A percentile compares a stretch with the other conserved stretches of the same genome.
These are phyloP conservation scores for Andinoacara biseriatus DNA, from an alignment of 2,113 vertebrate species.

Conservation along the genomic window DNA sequence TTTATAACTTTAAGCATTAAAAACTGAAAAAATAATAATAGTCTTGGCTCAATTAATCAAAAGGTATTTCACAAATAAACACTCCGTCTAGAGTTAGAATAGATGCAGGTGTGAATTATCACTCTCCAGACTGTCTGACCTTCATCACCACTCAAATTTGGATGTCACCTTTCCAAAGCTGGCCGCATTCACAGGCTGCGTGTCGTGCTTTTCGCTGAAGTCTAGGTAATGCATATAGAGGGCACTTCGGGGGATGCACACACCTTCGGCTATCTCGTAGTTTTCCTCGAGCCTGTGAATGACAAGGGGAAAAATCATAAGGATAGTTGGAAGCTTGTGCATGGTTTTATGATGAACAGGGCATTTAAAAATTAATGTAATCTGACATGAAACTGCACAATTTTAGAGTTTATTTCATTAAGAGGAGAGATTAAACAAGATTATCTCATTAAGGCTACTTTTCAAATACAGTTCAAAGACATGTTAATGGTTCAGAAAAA, in stretches of 20 bases:
- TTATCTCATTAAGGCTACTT: neutral
- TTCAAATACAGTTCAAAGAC: neutral
- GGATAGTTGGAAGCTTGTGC: neutral
- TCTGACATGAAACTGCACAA: neutral
- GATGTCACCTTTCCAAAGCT: conserved; percentile 96
- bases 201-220: conserved; percentile 98
- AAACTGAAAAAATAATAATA: neutral
- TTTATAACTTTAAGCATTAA: neutral
- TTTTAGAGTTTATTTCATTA: neutral
- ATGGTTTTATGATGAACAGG: neutral
- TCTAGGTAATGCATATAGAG: conserved; percentile 99
- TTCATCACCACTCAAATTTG: neutral
- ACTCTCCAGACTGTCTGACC: neutral
- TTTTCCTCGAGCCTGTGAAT: conserved; percentile 95
- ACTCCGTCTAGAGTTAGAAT: neutral
- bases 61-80: neutral
- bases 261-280: conserved; percentile 98
- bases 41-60: neutral
- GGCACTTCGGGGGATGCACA: conserved; percentile 97
- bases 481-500: neutral
- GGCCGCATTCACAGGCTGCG: conserved; percentile 96
- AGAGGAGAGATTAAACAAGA: neutral
- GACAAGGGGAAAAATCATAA: conserved; percentile 5
- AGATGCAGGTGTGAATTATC: neutral
- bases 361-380: neutral